Base-by-base conservation (phyloP, 2,888 invertebrate species). In the Synergus itoensis region DNA sequence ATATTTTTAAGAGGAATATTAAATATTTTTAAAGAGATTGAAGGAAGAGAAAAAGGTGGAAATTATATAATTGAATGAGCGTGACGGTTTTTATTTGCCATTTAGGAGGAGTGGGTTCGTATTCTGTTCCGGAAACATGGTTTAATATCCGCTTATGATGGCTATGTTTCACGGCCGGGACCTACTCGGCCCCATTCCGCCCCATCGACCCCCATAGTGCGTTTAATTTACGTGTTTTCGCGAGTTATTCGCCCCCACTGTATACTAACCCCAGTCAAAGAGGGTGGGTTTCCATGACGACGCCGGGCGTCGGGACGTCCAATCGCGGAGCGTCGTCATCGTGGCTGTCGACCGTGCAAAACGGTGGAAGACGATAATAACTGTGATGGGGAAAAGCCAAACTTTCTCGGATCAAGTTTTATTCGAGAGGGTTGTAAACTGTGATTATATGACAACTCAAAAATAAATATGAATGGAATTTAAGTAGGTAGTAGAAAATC, bases 181-280 rank as follows among this genome's bases (percentile, higher is more conserved):
- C 81, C 83, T 82, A 81, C 83, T 85, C 84, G 80, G 82, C 85
- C 83, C 82, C 83, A 82, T 85, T 85, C 84, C 83, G 82, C 84
- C 83, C 85, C 84, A 83, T 85, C 85, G 83, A 85, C 81, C 82
- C 81, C 85, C 85, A 90, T 90, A 90, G 90, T 90, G 91, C 90
- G 88, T 91, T 91, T 91, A 91, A 91, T 91, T 91, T 91, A 91
- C 90, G 91, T 91, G 91, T 91, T 91, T 91, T 91, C 91, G 88
- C 91, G 90, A 91, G 91, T 91, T 91, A 91, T 91, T 91, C 89
- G 90, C 86, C 86, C 87, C 87, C 87, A 87, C 87, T 84, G 79
- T 79, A 28, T 28, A 80, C 80, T 85, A 76, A 83, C 82, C 84
- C 86, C 84, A 84, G 84, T 85, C 86, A 86, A 88, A 87, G 87